A percentile compares a stretch with the other conserved stretches of the same genome.
These are phyloP conservation scores for Galerucella calmariensis DNA, from an alignment of 2,888 invertebrate genomes.

Conservation along the genomic window DNA sequence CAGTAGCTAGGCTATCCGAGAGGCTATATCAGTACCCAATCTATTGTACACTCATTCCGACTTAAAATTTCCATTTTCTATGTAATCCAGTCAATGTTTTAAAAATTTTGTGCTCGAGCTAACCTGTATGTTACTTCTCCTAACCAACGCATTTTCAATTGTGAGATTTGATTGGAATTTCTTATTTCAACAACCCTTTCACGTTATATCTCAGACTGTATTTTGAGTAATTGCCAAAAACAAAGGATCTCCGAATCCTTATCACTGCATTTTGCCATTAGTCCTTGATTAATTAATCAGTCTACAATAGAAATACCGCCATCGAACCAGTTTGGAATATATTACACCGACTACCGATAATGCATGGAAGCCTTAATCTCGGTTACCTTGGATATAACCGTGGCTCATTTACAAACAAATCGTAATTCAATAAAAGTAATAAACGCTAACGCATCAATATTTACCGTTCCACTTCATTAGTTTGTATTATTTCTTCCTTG, in stretches of 20 bases:
- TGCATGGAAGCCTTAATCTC: conserved; percentile 3
- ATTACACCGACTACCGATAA: conserved; percentile 9
- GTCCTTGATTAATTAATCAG: conserved; percentile 1
- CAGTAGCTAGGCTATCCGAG: too few species aligned
- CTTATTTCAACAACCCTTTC: not conserved
- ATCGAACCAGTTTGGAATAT: conserved; percentile 10
- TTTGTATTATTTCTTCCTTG: not conserved
- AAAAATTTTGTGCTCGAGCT: too few species aligned
- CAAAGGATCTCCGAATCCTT: not conserved
- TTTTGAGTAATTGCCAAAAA: not conserved
- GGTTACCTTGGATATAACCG: conserved; percentile 24
- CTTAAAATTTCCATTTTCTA: too few species aligned
- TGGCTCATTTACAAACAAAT: conserved; percentile 23
- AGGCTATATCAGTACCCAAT: too few species aligned
- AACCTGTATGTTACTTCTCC: too few species aligned
- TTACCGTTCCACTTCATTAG: not conserved
- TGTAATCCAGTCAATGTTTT: too few species aligned
- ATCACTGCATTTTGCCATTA: not conserved
- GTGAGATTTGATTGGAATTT: not conserved
- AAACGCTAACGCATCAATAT: not conserved
- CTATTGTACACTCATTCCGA: too few species aligned
- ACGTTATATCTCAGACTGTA: not conserved
- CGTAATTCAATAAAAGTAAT: conserved; percentile 19
- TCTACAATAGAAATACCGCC: conserved; percentile 2
- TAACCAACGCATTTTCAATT: too few species aligned